These are phyloP conservation scores for Chelonus insularis DNA, from an alignment of 1,140 invertebrate species.

Conservation along the genomic window DNA sequence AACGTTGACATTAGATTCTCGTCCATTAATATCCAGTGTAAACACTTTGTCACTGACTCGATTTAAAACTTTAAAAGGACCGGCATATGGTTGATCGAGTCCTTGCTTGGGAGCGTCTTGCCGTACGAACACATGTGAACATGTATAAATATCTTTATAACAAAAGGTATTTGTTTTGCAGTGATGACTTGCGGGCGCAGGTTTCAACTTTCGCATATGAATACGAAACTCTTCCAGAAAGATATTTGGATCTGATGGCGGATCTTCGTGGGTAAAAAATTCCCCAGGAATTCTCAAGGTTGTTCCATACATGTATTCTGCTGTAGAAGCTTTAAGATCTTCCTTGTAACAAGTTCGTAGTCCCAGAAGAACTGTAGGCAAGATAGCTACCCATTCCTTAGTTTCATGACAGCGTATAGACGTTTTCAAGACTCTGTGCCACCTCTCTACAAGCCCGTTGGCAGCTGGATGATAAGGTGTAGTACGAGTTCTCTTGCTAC, in stretches of 20 bases:
- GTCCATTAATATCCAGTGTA: not conserved
- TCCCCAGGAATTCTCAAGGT: no score
- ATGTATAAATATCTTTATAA: constrained; percentile 23
- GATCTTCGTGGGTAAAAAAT: not conserved
- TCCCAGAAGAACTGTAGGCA: no score
- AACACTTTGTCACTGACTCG: not conserved
- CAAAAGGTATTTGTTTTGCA: constrained; percentile 22
- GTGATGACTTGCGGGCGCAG: not conserved
- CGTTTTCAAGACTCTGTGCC: no score
- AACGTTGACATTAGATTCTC: not conserved
- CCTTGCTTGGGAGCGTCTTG: constrained; percentile 27
- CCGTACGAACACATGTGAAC: constrained; percentile 34
- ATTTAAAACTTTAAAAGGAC: constrained; percentile 34
- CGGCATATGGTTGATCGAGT: constrained; percentile 32
- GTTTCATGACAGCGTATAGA: no score
- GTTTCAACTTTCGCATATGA: not conserved
- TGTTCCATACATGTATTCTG: no score
- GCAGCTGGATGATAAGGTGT: no score
- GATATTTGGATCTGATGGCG: not conserved
- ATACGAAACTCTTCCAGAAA: not conserved
- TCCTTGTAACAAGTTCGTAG: no score
- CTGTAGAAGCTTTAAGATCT: no score
- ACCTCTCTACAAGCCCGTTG: no score
- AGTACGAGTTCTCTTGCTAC: no score
- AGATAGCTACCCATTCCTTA: no score